Base-by-base conservation (phyloP, 1,140 invertebrate species). In the Reticulitermes speratus region DNA sequence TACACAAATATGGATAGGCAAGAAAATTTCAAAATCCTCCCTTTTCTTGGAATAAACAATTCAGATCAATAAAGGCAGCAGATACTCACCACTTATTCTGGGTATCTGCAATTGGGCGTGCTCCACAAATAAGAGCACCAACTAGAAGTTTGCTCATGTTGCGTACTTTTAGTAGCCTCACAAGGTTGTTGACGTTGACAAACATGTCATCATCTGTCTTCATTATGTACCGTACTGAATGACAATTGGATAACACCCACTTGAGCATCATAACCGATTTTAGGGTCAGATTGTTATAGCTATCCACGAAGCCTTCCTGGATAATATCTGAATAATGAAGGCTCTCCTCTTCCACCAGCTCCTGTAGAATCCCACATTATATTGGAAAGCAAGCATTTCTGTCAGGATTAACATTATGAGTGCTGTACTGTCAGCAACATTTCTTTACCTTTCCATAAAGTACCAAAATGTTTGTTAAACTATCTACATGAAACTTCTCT, bases 231-330 rank as follows among this genome's bases (percentile, higher is more conserved):
- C 93, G 93, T 7, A 93, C 92, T 91, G 91, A 90, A 83, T 91
- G 90, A 89, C 96, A 97, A 87, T 94, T 93, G 16, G 91, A 92
- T 3, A 91, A 93, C 12, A 96, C 94, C 94, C 96, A 96, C 90
- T 97, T 97, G 81, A 98, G 90, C 90, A 97, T 93, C 94, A 97
- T 95, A 25, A 97, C 93, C 30, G 96, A 96, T 90, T 99, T 99
- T 14, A 98, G 90, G 0, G 97, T 98, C 84, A 99, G 92, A 93
- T 99, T 99, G 90, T 97, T 96, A 90, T 99, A 99, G 2, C 95
- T 95, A 90, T 99, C 98, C 21, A 96, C 89, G 90, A 98, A 98
- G 85, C 94, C 94, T 90, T 97, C 97, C 91, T 98, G 96, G 69
- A 99, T 95, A n/a, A 99, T 94, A 90, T 99, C 97, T 45, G 95